These are phyloP conservation scores for Chelonus insularis DNA, from an alignment of 1,140 invertebrate species.

Conservation along the genomic window DNA sequence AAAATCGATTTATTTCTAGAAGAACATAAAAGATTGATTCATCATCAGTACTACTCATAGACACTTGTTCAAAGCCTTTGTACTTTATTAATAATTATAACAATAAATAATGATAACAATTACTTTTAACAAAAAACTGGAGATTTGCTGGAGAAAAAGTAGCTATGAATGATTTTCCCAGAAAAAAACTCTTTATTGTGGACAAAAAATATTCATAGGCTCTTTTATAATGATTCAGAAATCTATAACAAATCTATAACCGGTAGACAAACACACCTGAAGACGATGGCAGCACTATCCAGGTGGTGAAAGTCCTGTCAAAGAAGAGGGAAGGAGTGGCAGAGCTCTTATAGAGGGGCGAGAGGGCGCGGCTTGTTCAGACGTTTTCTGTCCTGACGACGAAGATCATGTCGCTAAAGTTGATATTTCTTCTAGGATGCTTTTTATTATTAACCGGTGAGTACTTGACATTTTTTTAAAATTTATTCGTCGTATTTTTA, in stretches of 20 bases:
- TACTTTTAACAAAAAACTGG: no score
- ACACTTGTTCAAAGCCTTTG: no score
- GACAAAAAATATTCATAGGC: no score
- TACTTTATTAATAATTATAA: no score
- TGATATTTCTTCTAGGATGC: constrained; percentile 51
- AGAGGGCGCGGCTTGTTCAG: constrained; percentile 62
- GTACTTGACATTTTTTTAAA: constrained; percentile 32
- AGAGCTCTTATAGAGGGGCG: constrained; percentile 59
- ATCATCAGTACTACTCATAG: no score
- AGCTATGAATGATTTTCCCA: no score
- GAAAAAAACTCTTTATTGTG: no score
- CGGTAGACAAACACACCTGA: constrained; percentile 10
- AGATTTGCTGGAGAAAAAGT: no score
- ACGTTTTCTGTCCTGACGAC: constrained; percentile 54
- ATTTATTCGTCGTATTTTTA: neutral
- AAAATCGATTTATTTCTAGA: no score
- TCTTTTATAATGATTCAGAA: no score
- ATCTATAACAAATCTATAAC: constrained; percentile 3
- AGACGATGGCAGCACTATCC: constrained; percentile 55
- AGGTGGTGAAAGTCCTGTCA: constrained; percentile 56
- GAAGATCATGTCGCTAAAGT: constrained; percentile 57
- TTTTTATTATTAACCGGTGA: constrained; percentile 54
- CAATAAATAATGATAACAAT: no score
- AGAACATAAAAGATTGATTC: no score
- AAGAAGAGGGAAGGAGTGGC: constrained; percentile 52